phyloP scores from a whole-genome alignment of 1,140 invertebrate species.

The Spodoptera frugiperda region DNA sequence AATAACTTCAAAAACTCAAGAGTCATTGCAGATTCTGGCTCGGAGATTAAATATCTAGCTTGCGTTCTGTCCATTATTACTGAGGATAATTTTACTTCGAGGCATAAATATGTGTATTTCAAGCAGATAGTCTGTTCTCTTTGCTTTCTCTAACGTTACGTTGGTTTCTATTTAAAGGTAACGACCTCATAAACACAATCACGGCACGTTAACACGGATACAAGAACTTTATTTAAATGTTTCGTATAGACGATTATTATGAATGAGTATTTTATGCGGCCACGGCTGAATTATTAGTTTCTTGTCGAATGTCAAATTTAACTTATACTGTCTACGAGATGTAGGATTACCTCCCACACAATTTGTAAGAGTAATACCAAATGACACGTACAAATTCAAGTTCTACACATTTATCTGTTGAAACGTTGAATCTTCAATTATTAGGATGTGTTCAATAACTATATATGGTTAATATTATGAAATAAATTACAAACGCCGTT shows the following conservation, averaged over 20 bases:
- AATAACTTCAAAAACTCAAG: too few species aligned
- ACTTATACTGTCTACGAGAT: not conserved
- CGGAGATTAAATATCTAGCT: too few species aligned
- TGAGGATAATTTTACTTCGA: slow-evolving; percentile 10
- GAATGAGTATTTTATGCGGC: not conserved
- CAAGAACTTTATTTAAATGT: slow-evolving; percentile 14
- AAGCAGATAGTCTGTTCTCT: not conserved
- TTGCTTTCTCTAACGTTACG: slow-evolving; percentile 41
- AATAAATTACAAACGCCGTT: not conserved
- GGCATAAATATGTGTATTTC: slow-evolving; percentile 8
- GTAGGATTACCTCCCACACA: slow-evolving; percentile 12
- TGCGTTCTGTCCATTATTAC: not conserved
- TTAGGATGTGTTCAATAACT: not conserved
- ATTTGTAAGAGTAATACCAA: not conserved
- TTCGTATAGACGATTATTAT: not conserved
- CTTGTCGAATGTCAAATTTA: slow-evolving; percentile 2
- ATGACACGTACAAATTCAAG: slow-evolving; percentile 2
- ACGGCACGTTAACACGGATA: slow-evolving; percentile 9
- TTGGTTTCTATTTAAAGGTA: slow-evolving; percentile 42
- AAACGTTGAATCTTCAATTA: not conserved
- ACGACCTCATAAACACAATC: slow-evolving; percentile 41
- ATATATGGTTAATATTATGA: not conserved
- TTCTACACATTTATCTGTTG: not conserved
- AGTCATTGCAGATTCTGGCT: too few species aligned
- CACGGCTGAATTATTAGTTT: not conserved